Evolutionary conservation across 2,888 invertebrate species (phyloP), one percentile per base, ranked within the genome.

Genomic region (Dasysyrphus tricinctus): DNA sequence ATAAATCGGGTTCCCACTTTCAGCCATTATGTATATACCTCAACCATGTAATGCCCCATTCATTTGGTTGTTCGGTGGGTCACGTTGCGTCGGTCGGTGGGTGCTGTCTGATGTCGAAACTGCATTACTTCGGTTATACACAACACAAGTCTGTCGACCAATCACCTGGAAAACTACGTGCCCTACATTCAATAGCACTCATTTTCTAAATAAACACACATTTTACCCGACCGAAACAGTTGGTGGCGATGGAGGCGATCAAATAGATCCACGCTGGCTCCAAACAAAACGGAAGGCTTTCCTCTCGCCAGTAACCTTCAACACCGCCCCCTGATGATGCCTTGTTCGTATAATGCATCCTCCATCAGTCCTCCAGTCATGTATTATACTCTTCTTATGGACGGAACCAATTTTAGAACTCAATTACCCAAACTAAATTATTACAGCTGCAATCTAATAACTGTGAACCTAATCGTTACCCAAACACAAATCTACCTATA

Each of bases 401-500:
- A 49, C 56, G 42, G 14, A 44, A 74, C 44, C 78, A 67, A 81
- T 73, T 86, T 86, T 86, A 86, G 85, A 81, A 86, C 85, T 86
- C 85, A 86, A 86, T 86, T 86, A 86, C 72, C 85, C 74, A 65
- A 81, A 86, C 85, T 81, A 86, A 86, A 86, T 86, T 86, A 86
- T 86, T 86, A 86, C 81, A 81, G 81, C 81, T 86, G 77, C 85
- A 86, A 86, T 86, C 85, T 86, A 86, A 86, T 86, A 86, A 86
- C 85, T 86, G 85, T 86, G 78, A 86, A 86, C 85, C 85, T 86
- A 86, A 86, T 86, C 85, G 85, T 78, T 86, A 86, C 81, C 81
- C 85, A 78, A 81, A 86, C 81, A 86, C 85, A 77, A 86, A 78
- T 86, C 81, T 78, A 86, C 69, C 39, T 24, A n/a, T n/a, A n/a